A percentile compares a stretch with the other conserved stretches of the same genome.
phyloP scores from a whole-genome alignment of 2,888 invertebrate species.

The Deroplatys truncata region DNA sequence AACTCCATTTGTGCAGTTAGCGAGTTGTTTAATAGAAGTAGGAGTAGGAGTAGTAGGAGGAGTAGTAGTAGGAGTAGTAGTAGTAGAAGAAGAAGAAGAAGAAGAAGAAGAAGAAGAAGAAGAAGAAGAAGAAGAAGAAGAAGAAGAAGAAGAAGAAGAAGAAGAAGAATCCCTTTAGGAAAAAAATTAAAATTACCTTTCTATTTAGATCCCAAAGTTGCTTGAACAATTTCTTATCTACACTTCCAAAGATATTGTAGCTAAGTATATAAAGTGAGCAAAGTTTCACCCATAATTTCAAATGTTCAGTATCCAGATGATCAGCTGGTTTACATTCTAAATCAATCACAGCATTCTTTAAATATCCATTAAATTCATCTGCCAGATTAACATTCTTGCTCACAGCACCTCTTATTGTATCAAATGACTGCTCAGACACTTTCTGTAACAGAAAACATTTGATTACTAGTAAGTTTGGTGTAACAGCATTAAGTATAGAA shows the following conservation, averaged over 20 bases:
- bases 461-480: not conserved
- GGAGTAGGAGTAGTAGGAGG: too few species aligned
- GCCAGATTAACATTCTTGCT: slow-evolving; percentile 43
- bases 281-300: slow-evolving; percentile 59
- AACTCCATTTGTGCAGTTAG: too few species aligned
- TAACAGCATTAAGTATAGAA: not conserved
- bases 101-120: too few species aligned
- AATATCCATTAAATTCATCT: slow-evolving; percentile 63
- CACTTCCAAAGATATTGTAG: slow-evolving; percentile 67
- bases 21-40: too few species aligned
- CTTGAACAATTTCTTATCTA: slow-evolving; percentile 73
- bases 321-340: slow-evolving; percentile 55
- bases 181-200: slow-evolving; percentile 51
- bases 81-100: too few species aligned
- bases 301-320: slow-evolving; percentile 44
- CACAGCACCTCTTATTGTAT: slow-evolving; percentile 29
- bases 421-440: slow-evolving; percentile 33
- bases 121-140: too few species aligned
- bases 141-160: too few species aligned
- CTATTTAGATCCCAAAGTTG: slow-evolving; percentile 69
- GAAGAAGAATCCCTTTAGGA: not conserved
- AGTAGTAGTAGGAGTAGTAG: too few species aligned
- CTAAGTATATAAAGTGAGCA: slow-evolving; percentile 66
- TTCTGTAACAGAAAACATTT: slow-evolving; percentile 23
- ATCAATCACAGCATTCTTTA: slow-evolving; percentile 58